Percentiles rank a stretch among this genome's conserved stretches.
phyloP scores from a whole-genome alignment of 2,888 invertebrate genomes.

The Tetanocera ferruginea region DNA sequence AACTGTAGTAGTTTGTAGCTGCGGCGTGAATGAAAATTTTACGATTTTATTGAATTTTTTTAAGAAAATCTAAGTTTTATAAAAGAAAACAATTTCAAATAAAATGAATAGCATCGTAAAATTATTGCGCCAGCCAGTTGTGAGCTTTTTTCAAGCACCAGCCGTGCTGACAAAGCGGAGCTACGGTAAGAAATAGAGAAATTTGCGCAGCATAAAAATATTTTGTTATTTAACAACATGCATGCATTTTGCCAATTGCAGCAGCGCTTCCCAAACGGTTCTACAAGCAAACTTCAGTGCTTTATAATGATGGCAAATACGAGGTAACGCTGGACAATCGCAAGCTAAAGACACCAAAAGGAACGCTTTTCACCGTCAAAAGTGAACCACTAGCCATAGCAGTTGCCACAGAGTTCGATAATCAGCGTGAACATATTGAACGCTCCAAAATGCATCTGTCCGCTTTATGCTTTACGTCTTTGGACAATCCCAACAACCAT shows the following conservation, averaged over 20 bases:
- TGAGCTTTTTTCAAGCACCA: slow-evolving; percentile 23
- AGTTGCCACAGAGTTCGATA: slow-evolving; percentile 94
- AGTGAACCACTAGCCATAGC: slow-evolving; percentile 92
- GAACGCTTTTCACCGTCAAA: slow-evolving; percentile 80
- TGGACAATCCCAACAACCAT: slow-evolving; percentile 92
- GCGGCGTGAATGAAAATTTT: neutral
- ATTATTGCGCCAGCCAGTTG: slow-evolving; percentile 41
- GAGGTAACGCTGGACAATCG: slow-evolving; percentile 91
- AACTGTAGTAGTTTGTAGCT: neutral
- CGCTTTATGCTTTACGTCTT: slow-evolving; percentile 87
- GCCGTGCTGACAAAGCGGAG: slow-evolving; percentile 47
- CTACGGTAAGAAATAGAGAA: slow-evolving; percentile 50
- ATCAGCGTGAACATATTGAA: slow-evolving; percentile 83
- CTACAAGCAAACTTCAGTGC: slow-evolving; percentile 80
- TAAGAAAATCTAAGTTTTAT: slow-evolving; percentile 28
- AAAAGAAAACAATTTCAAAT: slow-evolving; percentile 38
- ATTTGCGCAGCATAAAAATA: neutral
- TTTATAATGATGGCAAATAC: slow-evolving; percentile 79
- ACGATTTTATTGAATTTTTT: neutral
- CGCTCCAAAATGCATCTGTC: slow-evolving; percentile 93
- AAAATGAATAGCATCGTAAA: slow-evolving; percentile 44
- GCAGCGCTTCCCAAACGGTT: slow-evolving; percentile 77
- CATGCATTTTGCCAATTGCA: slow-evolving; percentile 33
- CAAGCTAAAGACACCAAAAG: slow-evolving; percentile 91
- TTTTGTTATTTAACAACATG: neutral